Evolutionary conservation across 2,113 vertebrate genomes (phyloP).

Genomic region (Orcinus orca): DNA sequence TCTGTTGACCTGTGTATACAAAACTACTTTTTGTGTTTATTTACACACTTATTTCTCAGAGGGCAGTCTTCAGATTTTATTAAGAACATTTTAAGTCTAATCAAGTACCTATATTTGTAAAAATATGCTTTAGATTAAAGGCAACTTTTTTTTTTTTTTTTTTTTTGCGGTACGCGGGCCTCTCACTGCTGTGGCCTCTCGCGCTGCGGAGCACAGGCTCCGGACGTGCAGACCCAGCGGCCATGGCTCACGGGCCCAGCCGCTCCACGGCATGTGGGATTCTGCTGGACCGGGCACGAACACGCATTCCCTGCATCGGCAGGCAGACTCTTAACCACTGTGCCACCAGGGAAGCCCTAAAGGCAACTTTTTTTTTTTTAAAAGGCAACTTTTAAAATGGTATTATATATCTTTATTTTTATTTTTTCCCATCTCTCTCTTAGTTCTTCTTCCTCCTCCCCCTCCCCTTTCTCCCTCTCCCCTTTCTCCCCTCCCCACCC

Average conservation of each 20-base stretch:
- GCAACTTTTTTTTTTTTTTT: background rate
- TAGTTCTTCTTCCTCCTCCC: background rate
- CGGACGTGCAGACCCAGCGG: too few relatives aligned
- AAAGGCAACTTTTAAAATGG: background rate
- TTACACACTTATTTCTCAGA: background rate
- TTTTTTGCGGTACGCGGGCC: too few relatives aligned
- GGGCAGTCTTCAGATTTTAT: background rate
- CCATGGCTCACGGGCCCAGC: too few relatives aligned
- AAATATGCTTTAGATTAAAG: background rate
- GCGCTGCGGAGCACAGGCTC: too few relatives aligned
- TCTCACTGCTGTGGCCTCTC: too few relatives aligned
- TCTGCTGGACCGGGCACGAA: too few relatives aligned
- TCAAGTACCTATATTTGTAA: background rate
- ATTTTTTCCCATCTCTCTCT: background rate
- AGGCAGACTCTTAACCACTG: too few relatives aligned
- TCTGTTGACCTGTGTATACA: constrained; percentile 8
- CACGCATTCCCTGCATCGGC: too few relatives aligned
- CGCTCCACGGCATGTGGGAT: too few relatives aligned
- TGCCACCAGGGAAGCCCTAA: too few relatives aligned
- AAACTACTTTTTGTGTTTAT: constrained; percentile 39
- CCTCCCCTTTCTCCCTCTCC: background rate
- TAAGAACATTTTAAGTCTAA: constrained; percentile 10
- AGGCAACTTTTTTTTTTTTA: background rate
- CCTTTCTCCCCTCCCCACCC: too few relatives aligned
- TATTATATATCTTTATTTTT: background rate